Base-by-base conservation (phyloP, 1,140 invertebrate genomes). In the Musca vetustissima region DNA sequence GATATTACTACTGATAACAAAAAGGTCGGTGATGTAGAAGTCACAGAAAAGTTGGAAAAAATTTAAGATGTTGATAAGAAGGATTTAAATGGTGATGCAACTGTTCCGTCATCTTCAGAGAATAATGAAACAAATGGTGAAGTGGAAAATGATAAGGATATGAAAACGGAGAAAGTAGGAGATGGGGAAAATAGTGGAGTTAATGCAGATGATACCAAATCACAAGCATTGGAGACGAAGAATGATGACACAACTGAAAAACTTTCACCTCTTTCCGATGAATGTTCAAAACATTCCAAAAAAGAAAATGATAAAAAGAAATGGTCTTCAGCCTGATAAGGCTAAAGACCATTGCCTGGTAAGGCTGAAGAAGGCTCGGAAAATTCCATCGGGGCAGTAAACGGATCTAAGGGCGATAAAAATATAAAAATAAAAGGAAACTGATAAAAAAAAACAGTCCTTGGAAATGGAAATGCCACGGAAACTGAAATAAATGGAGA, bases 261-360 rank as follows among this genome's bases (percentile, higher is more conserved):
- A n/a, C n/a, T n/a, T n/a, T 85, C 43, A 50, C n/a, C n/a, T n/a
- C n/a, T n/a, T n/a, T n/a, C n/a, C 76, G 43, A 68, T 79, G 73
- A 75, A 78, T 82, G 68, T n/a, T n/a, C n/a, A n/a, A n/a, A n/a
- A n/a, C n/a, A 75, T 74, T 59, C 89, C 74, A 92, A 93, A 83
- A 92, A 93, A 80, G 90, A 92, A 72, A 91, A 91, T 85, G 88
- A 89, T 68, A 93, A 92, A 86, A 93, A 92, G 87, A 93, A 93
- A 85, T 93, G 91, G 91, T 93, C 91, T 72, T 91, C 93, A 93
- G 83, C 91, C 91, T 69, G 85, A 86, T 73, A 90, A 90, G n/a
- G n/a, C n/a, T n/a, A n/a, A n/a, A n/a, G n/a, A n/a, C n/a, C n/a
- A n/a, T n/a, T n/a, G n/a, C n/a, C n/a, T n/a, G n/a, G n/a, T n/a